Conservation (phyloP, 2,113 vertebrate species). For the Rhabdomys dilectus region DNA sequence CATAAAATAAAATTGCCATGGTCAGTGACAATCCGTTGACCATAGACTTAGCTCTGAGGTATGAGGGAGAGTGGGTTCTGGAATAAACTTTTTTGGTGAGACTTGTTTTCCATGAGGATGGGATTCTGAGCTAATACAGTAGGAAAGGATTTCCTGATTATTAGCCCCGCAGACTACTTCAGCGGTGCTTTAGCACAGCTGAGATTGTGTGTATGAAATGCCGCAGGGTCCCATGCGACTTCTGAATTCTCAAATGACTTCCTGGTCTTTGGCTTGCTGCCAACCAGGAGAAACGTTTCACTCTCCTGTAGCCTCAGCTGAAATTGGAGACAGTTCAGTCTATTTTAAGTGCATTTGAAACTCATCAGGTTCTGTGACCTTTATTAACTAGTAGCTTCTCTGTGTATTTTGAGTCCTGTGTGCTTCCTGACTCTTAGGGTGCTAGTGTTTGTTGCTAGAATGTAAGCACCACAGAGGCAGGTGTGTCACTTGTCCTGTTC, state of each 20-base stretch:
- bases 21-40: not conserved
- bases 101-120: conserved; percentile 25
- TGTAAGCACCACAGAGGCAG: conserved; percentile 11
- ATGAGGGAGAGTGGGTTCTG: conserved; percentile 41
- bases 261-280: conserved; percentile 65
- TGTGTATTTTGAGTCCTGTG: conserved; percentile 25
- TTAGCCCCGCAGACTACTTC: not conserved
- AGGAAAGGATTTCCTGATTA: conserved; percentile 3
- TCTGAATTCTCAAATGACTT: conserved; percentile 52
- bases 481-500: not conserved
- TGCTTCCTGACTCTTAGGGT: not conserved
- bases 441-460: conserved; percentile 13
- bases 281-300: conserved; percentile 46
- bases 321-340: conserved; percentile 69
- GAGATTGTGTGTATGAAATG: conserved; percentile 52
- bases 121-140: conserved; percentile 56
- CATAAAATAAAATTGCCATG: not conserved
- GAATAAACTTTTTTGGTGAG: not conserved
- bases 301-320: conserved; percentile 61
- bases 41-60: not conserved
- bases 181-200: conserved; percentile 22
- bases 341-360: conserved; percentile 74
- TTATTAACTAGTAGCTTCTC: conserved; percentile 51
- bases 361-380: conserved; percentile 64
- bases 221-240: not conserved